These are phyloP conservation scores for Drosophila diplacantha DNA, from an alignment of 2,888 invertebrate species.

Conservation along the genomic window DNA sequence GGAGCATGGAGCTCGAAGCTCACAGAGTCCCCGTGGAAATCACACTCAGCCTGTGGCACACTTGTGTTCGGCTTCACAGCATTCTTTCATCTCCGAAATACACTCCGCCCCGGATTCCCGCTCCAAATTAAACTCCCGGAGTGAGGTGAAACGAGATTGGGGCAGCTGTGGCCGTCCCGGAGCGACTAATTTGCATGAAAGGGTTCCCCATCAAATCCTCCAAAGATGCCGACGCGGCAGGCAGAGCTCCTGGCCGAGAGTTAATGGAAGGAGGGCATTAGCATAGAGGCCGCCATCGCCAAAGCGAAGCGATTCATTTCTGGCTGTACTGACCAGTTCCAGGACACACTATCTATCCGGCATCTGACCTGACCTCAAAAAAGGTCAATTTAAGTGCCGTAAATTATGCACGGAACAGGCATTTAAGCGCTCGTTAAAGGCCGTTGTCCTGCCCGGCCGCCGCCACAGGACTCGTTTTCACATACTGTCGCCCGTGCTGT, in stretches of 20 bases:
- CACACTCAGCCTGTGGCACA: conserved; percentile 9
- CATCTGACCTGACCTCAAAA: conserved; percentile 23
- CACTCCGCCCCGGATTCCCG: background rate
- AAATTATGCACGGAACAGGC: conserved; percentile 55
- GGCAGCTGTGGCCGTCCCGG: background rate
- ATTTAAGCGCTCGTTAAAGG: conserved; percentile 55
- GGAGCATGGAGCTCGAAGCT: background rate
- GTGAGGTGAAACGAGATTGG: background rate
- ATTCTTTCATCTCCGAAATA: conserved; percentile 14
- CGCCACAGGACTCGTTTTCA: conserved; percentile 31
- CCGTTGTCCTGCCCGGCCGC: conserved; percentile 27
- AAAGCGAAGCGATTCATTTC: conserved; percentile 18
- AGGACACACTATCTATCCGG: conserved; percentile 1
- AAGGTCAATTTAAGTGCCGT: conserved; percentile 57
- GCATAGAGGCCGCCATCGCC: conserved; percentile 19
- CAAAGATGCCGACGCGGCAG: background rate
- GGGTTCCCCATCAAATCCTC: conserved; percentile 20
- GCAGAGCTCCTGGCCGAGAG: background rate
- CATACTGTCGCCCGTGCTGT: conserved; percentile 16
- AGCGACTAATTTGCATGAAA: conserved; percentile 34
- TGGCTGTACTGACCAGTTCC: background rate
- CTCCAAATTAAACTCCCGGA: conserved; percentile 12
- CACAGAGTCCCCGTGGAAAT: conserved; percentile 24
- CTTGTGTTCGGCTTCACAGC: background rate
- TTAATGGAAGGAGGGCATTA: conserved; percentile 43